A percentile compares a stretch with the other conserved stretches of the same genome.
phyloP scores from a whole-genome alignment of 2,797 vertebrate species.

The Podargus strigoides region DNA sequence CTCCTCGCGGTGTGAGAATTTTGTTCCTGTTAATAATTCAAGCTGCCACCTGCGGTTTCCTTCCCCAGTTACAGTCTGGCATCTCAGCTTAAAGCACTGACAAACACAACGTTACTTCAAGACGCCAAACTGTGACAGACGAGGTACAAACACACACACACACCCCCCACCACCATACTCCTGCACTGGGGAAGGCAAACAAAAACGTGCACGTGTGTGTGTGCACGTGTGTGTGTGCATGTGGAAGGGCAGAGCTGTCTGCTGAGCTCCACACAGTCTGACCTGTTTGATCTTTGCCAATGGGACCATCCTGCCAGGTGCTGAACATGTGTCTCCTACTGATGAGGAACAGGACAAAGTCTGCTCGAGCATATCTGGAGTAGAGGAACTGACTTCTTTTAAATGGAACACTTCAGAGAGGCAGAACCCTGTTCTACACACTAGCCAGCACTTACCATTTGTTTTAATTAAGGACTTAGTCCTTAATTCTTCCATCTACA shows the following conservation, averaged over 20 bases:
- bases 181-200: not conserved
- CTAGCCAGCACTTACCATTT: not conserved
- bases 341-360: not conserved
- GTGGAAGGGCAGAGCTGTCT: not conserved
- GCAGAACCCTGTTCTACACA: not conserved
- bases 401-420: not conserved
- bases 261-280: rapidly evolving
- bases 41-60: not conserved
- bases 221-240: rapidly evolving
- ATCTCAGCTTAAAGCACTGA: not conserved
- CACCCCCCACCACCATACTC: rapidly evolving
- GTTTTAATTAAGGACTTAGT: not conserved
- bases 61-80: not conserved
- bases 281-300: not conserved
- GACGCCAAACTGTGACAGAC: rapidly evolving
- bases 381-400: not conserved
- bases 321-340: not conserved
- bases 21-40: not conserved
- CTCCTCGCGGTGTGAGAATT: not conserved
- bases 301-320: not conserved
- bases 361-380: rapidly evolving
- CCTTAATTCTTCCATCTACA: not conserved
- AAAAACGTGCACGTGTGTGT: too few relatives aligned
- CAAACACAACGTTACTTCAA: rapidly evolving
- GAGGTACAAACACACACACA: not conserved